phyloP scores from a whole-genome alignment of 2,797 vertebrate species.

The Eulemur coronatus region DNA sequence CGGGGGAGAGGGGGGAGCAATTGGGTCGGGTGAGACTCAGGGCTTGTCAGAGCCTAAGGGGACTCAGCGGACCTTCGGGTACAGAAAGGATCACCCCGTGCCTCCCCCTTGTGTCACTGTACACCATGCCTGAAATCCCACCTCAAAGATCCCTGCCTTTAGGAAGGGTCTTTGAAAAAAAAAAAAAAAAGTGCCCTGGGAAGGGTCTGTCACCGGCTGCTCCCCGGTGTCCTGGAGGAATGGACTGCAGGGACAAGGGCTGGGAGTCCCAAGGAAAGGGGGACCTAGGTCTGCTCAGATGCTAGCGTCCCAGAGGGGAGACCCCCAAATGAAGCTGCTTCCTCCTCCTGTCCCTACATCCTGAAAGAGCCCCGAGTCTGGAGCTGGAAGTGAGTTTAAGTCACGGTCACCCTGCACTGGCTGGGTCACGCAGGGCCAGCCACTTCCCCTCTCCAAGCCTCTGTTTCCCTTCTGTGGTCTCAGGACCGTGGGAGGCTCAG shows the following conservation, averaged over 20 bases:
- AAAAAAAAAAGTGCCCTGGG: too few species aligned
- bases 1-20: too few species aligned
- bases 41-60: neutral
- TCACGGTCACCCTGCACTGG: rapidly evolving
- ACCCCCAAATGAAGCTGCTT: neutral
- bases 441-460: neutral
- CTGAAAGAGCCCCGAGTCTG: neutral
- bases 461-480: neutral
- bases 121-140: neutral
- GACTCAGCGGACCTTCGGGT: neutral
- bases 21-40: neutral
- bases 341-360: neutral
- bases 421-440: rapidly evolving
- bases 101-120: neutral
- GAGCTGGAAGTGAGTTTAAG: neutral
- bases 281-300: too few species aligned
- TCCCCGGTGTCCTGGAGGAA: neutral
- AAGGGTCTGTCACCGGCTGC: neutral
- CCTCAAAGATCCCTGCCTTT: neutral
- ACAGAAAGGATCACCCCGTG: neutral
- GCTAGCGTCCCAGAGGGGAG: neutral
- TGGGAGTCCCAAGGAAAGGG: neutral
- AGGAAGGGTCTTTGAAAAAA: neutral
- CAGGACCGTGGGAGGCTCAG: neutral
- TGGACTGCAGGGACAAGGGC: neutral